phyloP scores from a whole-genome alignment of 2,113 vertebrate genomes.

The Tyrannus savana region DNA sequence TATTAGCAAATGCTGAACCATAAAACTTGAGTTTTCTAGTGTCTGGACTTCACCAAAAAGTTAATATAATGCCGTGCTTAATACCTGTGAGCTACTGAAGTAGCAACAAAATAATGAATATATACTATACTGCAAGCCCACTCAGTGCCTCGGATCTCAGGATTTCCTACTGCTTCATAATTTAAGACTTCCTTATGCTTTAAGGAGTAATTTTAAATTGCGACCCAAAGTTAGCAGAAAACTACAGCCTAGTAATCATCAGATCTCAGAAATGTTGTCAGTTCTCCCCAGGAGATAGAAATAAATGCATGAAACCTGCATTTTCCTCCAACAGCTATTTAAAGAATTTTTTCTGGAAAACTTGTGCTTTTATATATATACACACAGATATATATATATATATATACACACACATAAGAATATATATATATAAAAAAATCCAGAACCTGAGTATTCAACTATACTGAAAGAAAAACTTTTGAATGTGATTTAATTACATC shows the following conservation, averaged over 20 bases:
- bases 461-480: neutral
- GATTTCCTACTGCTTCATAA: constrained; percentile 12
- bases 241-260: neutral
- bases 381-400: neutral
- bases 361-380: neutral
- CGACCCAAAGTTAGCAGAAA: constrained; percentile 4
- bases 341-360: neutral
- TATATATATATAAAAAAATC: neutral
- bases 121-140: neutral
- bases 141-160: neutral
- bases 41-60: neutral
- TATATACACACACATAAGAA: neutral
- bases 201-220: constrained; percentile 12
- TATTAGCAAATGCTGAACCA: constrained; percentile 26
- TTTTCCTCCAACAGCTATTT: neutral
- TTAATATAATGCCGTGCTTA: neutral
- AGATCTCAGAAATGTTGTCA: neutral
- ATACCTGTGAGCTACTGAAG: constrained; percentile 7
- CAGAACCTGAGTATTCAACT: neutral
- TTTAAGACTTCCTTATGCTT: constrained; percentile 18
- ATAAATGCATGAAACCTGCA: neutral
- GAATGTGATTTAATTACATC: neutral
- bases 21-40: constrained; percentile 14
- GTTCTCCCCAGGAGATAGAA: neutral
- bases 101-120: constrained; percentile 9